Base-by-base conservation (phyloP, 2,888 invertebrate species). In the Junonia oenone region DNA sequence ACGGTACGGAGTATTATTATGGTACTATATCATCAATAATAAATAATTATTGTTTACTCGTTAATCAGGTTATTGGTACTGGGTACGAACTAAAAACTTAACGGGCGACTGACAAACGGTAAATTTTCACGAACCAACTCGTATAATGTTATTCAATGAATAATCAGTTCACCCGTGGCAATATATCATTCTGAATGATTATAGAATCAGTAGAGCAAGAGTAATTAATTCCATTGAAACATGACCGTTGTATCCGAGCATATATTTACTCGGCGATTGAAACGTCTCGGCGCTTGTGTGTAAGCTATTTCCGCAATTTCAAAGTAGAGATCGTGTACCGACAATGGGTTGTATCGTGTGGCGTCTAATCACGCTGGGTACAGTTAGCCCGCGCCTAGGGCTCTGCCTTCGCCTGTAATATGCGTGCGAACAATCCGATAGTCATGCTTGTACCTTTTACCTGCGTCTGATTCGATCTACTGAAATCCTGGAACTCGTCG, bases 401-500 rank as follows among this genome's bases (percentile, higher is more conserved):
- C 76, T 65, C 64, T 62, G 75, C 73, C 69, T 73, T 60, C 58
- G 61, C 62, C 64, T 71, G 80, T 88, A 88, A 89, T 87, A 84
- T 87, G 88, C 89, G 90, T 90, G 88, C 88, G 89, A 88, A 88
- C 81, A 82, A 83, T 86, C 72, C 77, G 78, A 85, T 86, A 83
- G 81, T 76, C 78, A 73, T 71, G 68, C 68, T 52, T 51, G 56
- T 48, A 49, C 55, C 53, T 51, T 55, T 51, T 49, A 48, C 56
- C 43, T 56, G 15, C 49, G 56, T 49, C 51, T 45, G 60, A 57
- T 57, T 50, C 56, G 56, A 55, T 55, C 48, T 53, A 22, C 38
- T 29, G 40, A 35, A 46, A 29, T 40, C 52, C 52, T 26, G 47
- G 40, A 40, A 40, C 38, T 40, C 38, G 22, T 53, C 40, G 31